These are phyloP conservation scores for Cylindroiulus punctatus DNA, from an alignment of 2,888 invertebrate species.

Conservation along the genomic window DNA sequence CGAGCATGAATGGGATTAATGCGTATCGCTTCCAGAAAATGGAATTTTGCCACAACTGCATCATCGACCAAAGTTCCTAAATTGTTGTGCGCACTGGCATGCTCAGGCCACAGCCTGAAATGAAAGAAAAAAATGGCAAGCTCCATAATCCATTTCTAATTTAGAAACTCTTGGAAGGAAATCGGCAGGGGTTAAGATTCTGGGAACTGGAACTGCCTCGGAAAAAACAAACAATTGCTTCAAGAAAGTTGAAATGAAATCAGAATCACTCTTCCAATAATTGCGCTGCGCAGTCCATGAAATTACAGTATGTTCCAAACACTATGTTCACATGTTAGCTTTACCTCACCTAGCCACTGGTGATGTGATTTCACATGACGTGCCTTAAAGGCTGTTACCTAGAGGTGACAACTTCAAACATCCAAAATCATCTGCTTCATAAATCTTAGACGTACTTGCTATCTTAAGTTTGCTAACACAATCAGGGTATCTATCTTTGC, in stretches of 20 bases:
- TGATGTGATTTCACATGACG: no score
- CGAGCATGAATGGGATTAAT: conserved; percentile 80
- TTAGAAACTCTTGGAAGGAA: neutral
- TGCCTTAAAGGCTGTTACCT: no score
- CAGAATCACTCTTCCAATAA: neutral
- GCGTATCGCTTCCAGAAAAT: conserved; percentile 71
- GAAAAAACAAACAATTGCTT: neutral
- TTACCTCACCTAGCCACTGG: no score
- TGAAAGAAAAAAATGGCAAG: neutral
- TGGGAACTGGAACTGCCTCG: neutral
- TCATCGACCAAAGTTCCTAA: conserved; percentile 80
- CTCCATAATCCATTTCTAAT: conserved; percentile 19
- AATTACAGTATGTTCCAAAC: no score
- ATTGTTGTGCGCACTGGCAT: conserved; percentile 88
- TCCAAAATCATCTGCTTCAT: no score
- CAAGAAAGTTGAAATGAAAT: neutral
- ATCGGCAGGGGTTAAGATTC: neutral
- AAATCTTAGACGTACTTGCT: no score
- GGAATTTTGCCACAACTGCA: conserved; percentile 74
- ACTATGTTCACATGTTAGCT: no score
- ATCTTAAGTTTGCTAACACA: no score
- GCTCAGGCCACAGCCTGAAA: conserved; percentile 81
- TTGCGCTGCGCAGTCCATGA: no score
- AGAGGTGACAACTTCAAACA: no score
- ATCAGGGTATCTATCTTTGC: no score